Base-by-base conservation (phyloP, 2,888 invertebrate species). In the Gymnocheta viridis region DNA sequence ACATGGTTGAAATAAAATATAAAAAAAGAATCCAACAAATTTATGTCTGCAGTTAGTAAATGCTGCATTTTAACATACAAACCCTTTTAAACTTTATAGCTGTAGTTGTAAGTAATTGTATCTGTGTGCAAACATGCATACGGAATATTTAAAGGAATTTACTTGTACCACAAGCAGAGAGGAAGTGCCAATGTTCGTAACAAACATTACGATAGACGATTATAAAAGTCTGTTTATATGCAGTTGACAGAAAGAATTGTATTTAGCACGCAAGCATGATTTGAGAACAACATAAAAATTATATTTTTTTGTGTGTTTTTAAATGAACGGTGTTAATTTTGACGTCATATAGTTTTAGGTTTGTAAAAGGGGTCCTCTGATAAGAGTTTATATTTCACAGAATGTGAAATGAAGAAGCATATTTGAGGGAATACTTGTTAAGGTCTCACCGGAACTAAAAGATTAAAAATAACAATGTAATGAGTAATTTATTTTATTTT, bases 31-130 rank as follows among this genome's bases (percentile, higher is more conserved):
- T 58, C 24, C 77, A 56, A 84, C 81, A 81, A 84, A 84, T 84
- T 84, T 84, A 84, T 84, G 81, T 84, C 84, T 81, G 84, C 84
- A 84, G 81, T 84, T 84, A 62, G 62, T 77, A 81, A 84, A 84
- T 84, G 84, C 84, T 81, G 84, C 81, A 84, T 76, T 84, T 81
- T 49, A 81, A 67, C 72, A 77, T 77, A 72, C 72, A 81, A 77
- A 81, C 47, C 81, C 76, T 62, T 41, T 44, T 41, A 56, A 70
- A 76, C 58, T 74, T 74, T 22, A 74, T 35, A 35, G 54, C 22
- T 66, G 62, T 47, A 69, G 47, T 47, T 66, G 64, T 56, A 38
- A n/a, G n/a, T n/a, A n/a, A n/a, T 47, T 49, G 58, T 58, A 35
- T 44, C 22, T 17, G 14, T 19, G 12, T 24, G 10, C 6, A 24